These are phyloP conservation scores for Geococcyx californianus DNA, from an alignment of 2,113 vertebrate species.

Conservation along the genomic window DNA sequence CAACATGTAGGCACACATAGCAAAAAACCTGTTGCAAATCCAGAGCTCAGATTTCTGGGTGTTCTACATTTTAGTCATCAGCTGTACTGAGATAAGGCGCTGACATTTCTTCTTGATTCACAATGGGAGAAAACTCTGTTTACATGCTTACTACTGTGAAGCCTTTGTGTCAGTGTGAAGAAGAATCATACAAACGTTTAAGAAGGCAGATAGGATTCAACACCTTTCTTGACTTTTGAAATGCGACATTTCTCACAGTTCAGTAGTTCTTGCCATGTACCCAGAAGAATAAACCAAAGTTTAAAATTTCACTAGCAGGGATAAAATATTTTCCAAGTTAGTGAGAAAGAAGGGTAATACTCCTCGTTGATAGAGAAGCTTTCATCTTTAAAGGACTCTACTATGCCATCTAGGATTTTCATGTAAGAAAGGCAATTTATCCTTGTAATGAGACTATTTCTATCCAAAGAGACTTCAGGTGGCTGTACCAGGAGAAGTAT, in stretches of 20 bases:
- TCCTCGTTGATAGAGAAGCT: background rate
- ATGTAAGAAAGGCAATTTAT: background rate
- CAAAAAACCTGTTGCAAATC: background rate
- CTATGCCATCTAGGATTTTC: background rate
- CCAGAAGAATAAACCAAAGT: background rate
- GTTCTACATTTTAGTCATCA: background rate
- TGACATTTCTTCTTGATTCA: conserved; percentile 31
- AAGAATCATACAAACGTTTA: background rate
- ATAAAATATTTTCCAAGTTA: background rate
- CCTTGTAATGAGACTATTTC: background rate
- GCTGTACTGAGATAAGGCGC: background rate
- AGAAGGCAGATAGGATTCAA: background rate
- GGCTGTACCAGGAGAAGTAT: background rate
- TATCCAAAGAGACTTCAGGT: conserved; percentile 2
- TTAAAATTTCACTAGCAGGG: conserved; percentile 4
- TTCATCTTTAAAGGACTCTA: background rate
- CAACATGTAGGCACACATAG: background rate
- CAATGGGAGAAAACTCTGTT: conserved; percentile 7
- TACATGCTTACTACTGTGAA: conserved; percentile 13
- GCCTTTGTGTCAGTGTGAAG: background rate
- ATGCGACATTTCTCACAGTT: background rate
- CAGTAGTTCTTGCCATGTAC: background rate
- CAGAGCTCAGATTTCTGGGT: background rate
- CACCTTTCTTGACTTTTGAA: background rate
- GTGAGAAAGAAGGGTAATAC: background rate